Evolutionary conservation across 64 coral and sea anemone species (phyloP), one percentile per base, ranked within the genome.

Genomic region (Porites australiensis): DNA sequence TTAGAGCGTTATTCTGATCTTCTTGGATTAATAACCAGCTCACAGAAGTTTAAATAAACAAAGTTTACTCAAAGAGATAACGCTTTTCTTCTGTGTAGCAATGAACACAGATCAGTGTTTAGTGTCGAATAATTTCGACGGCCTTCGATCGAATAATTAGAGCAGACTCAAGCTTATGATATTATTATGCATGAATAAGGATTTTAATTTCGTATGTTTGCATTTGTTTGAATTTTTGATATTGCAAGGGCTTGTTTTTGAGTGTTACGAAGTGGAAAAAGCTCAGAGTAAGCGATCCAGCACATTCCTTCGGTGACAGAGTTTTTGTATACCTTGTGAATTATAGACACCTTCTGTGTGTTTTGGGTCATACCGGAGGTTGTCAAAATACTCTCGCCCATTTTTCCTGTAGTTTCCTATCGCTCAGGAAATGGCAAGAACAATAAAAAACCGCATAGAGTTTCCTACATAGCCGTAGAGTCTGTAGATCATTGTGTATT

Each of bases 191-290:
- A 57, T 57, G 54, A 57, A 57, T 12, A 57, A 57, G 12, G 54
- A 7, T 12, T 84, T 50, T 51, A 13, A 84, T 50, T 50, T 52
- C 7, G 16, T 68, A 44, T 69, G 69, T 65, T 64, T 27, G 47
- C 45, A 68, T 69, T 84, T 84, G 63, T 84, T 84, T 84, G 63
- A 82, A 82, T 65, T 82, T 16, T 23, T 12, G 15, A 82, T 80
- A 80, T 80, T 61, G 23, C 18, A 11, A 57, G 61, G 61, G 77
- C 57, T 23, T 46, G 77, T 60, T 43, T 60, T 58, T 55, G 60
- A 80, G 77, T 80, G 44, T 16, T 61, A 2, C 60, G 43, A 65
- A 64, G 60, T 47, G 70, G 70, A 4, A 5, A 73, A 46, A 14
- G 66, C n/a, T 44, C 50, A 9, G 51, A 21, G 23, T 80, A 60